Conservation (phyloP, 2,113 vertebrate genomes). For the Leucopsar rothschildi region DNA sequence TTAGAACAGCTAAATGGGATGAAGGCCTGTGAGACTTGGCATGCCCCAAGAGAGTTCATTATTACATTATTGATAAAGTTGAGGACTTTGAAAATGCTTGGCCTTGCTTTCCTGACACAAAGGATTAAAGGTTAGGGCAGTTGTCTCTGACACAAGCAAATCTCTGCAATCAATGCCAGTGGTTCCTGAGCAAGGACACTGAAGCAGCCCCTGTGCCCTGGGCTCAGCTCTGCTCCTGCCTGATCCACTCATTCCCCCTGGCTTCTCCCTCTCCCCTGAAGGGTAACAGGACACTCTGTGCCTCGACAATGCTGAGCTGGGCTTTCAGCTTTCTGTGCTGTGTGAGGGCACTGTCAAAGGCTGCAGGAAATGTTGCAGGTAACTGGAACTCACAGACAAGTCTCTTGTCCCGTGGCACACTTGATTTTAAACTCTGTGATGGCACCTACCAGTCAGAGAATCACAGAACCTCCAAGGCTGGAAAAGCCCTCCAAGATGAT, state of each 20-base stretch:
- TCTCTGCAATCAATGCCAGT: neutral
- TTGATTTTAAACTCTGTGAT: neutral
- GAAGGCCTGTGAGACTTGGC: conserved; percentile 5
- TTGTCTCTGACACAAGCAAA: neutral
- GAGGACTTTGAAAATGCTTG: conserved; percentile 27
- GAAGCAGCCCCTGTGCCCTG: neutral
- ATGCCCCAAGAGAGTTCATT: conserved; percentile 48
- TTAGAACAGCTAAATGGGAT: neutral
- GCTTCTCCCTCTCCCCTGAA: neutral
- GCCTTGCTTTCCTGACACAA: conserved; percentile 24
- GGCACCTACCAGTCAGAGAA: neutral
- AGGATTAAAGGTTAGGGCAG: conserved; percentile 30
- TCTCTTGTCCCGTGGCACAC: neutral
- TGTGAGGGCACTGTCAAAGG: neutral
- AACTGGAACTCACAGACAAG: neutral
- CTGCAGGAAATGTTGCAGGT: neutral
- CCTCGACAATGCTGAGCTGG: neutral
- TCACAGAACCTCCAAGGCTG: rapidly evolving
- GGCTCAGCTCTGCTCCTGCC: neutral
- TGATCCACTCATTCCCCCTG: neutral
- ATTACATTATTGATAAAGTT: conserved; percentile 55
- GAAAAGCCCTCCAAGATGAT: rapidly evolving
- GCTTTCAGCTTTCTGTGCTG: neutral
- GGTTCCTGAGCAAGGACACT: neutral
- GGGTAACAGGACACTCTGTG: neutral